Base-by-base conservation (phyloP, 2,113 vertebrate species). In the Beaufortia kweichowensis region DNA sequence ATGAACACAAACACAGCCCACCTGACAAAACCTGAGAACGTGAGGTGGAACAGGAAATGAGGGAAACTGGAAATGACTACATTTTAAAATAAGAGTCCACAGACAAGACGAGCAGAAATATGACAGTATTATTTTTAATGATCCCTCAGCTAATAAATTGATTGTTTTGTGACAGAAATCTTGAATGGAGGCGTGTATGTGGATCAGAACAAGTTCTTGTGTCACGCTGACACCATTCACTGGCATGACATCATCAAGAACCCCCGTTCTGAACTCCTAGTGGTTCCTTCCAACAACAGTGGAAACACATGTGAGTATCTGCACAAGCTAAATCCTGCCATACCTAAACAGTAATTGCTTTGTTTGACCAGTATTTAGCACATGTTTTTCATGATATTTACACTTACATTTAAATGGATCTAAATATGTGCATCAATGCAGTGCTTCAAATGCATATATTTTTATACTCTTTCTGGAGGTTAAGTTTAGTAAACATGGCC, bases 241-340 rank as follows among this genome's bases (percentile, higher is more conserved):
- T 98, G 97, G 97, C 94, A 94, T 64, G 97, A 98, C 81, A 98
- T 98, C 24, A 95, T 97, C 82, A 93, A 95, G 72, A 96, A 95
- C 85, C 93, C 95, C 1, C 92, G 94, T 81, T 94, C 95, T 17
- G 96, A 98, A 87, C 91, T 97, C 86, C 94, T 96, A 69, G 91
- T 98, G 87, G 95, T 98, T 2, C 94, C 95, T 1, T 96, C 93
- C 1, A 96, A 96, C 82, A 95, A 94, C 88, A 98, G 96, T 85
- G 92, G 96, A 86, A 92, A 91, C 7, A 93, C 94, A 90, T 98
- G 97, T 98, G 86, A 96, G 96, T 97, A 23, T 26, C 14, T 28
- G 28, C 59, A 15, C 11, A 23, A 33, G 35, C 67, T 23, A 21
- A 26, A 59, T n/a, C n/a, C n/a, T n/a, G n/a, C n/a, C n/a, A n/a